Evolutionary conservation across 2,113 vertebrate species (phyloP), one percentile per base, ranked within the genome.

Genomic region (Neoarius graeffei): DNA sequence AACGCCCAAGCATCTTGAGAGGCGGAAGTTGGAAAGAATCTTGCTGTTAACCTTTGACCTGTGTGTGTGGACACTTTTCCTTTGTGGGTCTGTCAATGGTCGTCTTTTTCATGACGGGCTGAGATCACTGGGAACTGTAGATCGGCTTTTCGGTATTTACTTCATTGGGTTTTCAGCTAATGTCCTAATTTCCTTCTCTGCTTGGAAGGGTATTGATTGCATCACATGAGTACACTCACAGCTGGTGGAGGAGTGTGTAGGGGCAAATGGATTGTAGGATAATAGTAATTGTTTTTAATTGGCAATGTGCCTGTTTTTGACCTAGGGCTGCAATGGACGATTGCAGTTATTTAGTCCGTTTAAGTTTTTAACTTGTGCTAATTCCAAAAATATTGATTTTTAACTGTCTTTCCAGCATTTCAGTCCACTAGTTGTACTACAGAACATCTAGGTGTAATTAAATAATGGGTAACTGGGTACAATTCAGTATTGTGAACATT

Each of bases 1-100:
- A 84, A 81, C 74, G 42, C 14, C 30, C 67, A 50, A 48, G 54
- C 35, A 50, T 62, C 20, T 81, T 66, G 52, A 62, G 66, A 89
- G 50, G n/a, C 11, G 27, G 27, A 27, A 62, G 42, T 81, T 67
- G 74, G 42, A 69, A 42, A 19, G 54, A 6, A 50, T 62, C 30
- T 42, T 27, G 67, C 54, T n/a, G 25, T 66, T 62, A 50, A 64
- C 64, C 76, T 77, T 42, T 83, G 73, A 23, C 73, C 23, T 76
- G 7, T 27, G 25, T 79, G 79, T 50, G 77, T 17, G 77, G 59
- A 67, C n/a, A 8, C 23, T 52, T 27, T 20, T 69, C 64, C 15
- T 48, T 83, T 73, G 52, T 30, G 62, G 56, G 35, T 14, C 2
- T 71, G 69, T 50, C 10, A 25, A 59, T 57, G 64, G 48, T 54